These are phyloP conservation scores for Haliclystus octoradiatus DNA, from an alignment of 30 jellyfish, hydroid and myxozoan genomes.

Conservation along the genomic window DNA sequence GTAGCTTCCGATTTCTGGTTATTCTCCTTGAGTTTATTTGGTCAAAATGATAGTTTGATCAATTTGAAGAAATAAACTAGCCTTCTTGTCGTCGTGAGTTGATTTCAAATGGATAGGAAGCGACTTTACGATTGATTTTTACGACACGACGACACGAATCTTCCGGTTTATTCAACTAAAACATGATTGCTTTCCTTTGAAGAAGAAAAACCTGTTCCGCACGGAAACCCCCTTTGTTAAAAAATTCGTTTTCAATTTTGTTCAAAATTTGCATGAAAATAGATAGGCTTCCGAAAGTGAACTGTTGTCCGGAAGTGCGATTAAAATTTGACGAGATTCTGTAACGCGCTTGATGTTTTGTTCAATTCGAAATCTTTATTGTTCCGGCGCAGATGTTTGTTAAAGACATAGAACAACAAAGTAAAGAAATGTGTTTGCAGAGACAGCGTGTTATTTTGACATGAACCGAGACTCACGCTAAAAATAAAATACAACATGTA, in stretches of 20 bases:
- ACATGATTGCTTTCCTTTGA: background rate
- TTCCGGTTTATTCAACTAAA: background rate
- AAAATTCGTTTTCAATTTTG: background rate
- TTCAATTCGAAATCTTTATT: background rate
- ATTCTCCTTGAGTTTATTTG: too few species aligned
- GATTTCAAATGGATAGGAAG: too few species aligned
- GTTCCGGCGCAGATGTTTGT: slow-evolving; percentile 3
- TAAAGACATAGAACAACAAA: background rate
- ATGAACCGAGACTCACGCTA: too few species aligned
- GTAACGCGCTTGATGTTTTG: background rate
- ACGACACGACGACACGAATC: slow-evolving; percentile 3
- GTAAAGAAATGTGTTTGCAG: background rate
- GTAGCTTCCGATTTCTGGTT: too few species aligned
- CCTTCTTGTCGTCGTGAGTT: too few species aligned
- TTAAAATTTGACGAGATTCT: background rate
- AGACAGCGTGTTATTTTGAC: background rate
- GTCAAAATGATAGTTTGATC: too few species aligned
- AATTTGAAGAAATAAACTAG: too few species aligned
- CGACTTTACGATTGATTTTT: too few species aligned
- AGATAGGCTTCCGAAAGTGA: background rate
- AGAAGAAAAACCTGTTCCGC: slow-evolving; percentile 53
- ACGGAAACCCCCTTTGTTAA: slow-evolving; percentile 41
- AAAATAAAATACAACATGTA: too few species aligned
- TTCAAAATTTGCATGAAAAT: background rate
- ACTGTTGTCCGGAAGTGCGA: background rate